Evolutionary conservation across 2,888 invertebrate genomes (phyloP), one percentile per base, ranked within the genome.

Genomic region (Eupithecia pulchellata): DNA sequence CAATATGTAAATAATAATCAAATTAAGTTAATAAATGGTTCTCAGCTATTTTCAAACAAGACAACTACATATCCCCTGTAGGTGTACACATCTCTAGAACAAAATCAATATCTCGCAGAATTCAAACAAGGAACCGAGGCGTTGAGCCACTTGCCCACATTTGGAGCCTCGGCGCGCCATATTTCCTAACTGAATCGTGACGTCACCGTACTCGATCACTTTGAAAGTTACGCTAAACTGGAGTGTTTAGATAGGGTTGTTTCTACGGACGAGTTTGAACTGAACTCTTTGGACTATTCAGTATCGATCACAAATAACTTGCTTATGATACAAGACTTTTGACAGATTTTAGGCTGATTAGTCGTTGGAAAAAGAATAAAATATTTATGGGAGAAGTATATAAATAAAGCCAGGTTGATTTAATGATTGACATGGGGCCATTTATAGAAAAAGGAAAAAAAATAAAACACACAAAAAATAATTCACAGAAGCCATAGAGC

Each of bases 121-220:
- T 17, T 29, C 29, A 57, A 57, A 57, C 57, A 57, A 57, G 29
- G 57, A 57, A 29, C 9, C 17, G 57, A 29, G 13, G 57, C 57
- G 14, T 17, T 57, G 27, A 57, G 34, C 61, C 61, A 32, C 60
- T 60, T 60, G 29, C 29, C 60, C 58, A 71, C 58, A 71, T 64
- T 63, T 25, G 47, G 55, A 68, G 60, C 60, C 39, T 36, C 39
- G 42, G 60, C 6, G 34, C 58, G 14, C 64, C 63, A 72, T 72
- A 63, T 68, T 63, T 72, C 62, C 62, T 69, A 68, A 68, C 65
- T 47, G 17, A 68, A 72, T 72, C 68, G 68, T 55, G 62, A 74
- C 66, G 69, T 72, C 70, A 71, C 75, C 77, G 67, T 61, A 71
- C 72, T 66, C 69, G 68, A 77, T 74, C 69, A 71, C 74, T 71